Evolutionary conservation across 92 coral and sea anemone genomes (phyloP), one percentile per base, ranked within the genome.

Genomic region (Phenganax marumi): DNA sequence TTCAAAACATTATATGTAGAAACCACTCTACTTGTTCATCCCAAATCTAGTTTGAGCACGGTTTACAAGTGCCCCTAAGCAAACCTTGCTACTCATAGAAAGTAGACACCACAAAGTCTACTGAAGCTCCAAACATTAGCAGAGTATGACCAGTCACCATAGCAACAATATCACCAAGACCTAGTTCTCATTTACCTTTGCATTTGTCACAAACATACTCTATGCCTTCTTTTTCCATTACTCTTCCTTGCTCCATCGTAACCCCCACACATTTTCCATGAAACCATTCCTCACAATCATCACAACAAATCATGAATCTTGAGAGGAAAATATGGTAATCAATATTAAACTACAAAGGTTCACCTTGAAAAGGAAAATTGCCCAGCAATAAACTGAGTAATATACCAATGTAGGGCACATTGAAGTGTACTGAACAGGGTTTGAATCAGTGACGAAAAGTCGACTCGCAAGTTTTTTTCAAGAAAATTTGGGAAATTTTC

Each of bases 231-330:
- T 87, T 92, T 66, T 95, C 98, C 98, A 95, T 95, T 26, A 90
- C 90, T 46, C 91, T 85, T 14, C 98, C 98, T 63, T 87, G 91
- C 22, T 90, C 89, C 93, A 92, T 95, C 16, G 98, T 92, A 53
- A 95, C 90, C 14, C 97, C 97, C 8, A 95, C 95, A 84, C 98
- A 95, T 69, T 89, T 92, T 0, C 98, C 98, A 82, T 95, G 98
- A 68, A 95, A 88, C 98, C 98, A 95, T 81, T 92, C 97, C 33
- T 95, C 98, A 80, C 98, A 95, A 47, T 69, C 83, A 62, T 95
- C 98, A 75, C 98, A 95, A 61, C 98, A 95, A 22, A 95, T 95
- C 98, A 95, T 95, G 82, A 95, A 95, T 73, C 98, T 95, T 25
- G 47, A 2, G 56, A 77, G 52, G 49, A 58, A 64, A 74, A n/a